Conservation (phyloP, 2,113 vertebrate species). For the Halcyon malimbica region DNA sequence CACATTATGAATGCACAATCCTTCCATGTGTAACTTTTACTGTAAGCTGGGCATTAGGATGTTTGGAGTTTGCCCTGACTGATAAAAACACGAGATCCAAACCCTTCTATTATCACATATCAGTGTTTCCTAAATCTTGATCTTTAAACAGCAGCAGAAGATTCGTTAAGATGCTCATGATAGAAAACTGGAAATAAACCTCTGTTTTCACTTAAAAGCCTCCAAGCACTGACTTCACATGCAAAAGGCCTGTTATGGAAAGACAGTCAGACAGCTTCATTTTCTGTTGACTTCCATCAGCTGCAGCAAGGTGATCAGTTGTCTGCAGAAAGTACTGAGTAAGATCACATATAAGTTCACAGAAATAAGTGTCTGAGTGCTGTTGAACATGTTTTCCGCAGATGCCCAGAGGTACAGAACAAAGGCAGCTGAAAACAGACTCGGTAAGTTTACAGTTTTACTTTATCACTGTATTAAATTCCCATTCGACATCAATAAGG, state of each 20-base stretch:
- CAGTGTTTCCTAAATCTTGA: neutral
- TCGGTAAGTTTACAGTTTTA: slow-evolving; percentile 31
- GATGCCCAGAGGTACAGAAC: neutral
- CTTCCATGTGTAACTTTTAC: neutral
- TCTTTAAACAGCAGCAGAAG: neutral
- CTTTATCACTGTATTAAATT: slow-evolving; percentile 46
- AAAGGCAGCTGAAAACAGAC: slow-evolving; percentile 35
- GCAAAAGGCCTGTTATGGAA: neutral
- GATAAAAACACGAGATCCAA: neutral
- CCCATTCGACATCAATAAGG: slow-evolving; percentile 19
- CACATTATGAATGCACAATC: neutral
- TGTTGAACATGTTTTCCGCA: slow-evolving; percentile 23
- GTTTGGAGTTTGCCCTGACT: neutral
- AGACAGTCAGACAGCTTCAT: neutral
- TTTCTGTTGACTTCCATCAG: neutral
- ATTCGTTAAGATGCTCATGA: neutral
- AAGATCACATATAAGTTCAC: neutral
- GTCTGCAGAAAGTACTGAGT: neutral
- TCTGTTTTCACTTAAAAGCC: neutral
- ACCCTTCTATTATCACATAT: neutral
- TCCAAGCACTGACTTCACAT: neutral
- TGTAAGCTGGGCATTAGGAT: neutral
- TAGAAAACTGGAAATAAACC: neutral
- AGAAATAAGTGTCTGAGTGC: neutral
- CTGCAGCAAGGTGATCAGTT: neutral